phyloP scores from a whole-genome alignment of 2,888 invertebrate species.

The Pecten maximus region DNA sequence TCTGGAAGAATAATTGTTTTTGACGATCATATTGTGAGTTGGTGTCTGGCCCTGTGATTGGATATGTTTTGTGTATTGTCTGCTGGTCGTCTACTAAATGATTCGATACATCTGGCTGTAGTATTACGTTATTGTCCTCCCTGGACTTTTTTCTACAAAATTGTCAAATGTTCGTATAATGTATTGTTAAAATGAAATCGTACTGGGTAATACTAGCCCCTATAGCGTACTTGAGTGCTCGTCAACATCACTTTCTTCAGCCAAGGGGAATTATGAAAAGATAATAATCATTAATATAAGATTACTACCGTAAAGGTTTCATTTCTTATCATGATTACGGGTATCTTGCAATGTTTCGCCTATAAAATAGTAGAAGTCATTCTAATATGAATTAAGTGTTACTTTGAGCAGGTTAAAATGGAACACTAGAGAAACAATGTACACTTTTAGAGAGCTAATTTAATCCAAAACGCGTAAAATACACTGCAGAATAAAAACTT shows the following conservation, averaged over 20 bases:
- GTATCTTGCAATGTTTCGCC: background rate
- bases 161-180: background rate
- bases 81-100: slow-evolving; percentile 33
- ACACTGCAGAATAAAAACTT: too few relatives aligned
- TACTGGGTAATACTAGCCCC: background rate
- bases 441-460: too few relatives aligned
- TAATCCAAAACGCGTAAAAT: too few relatives aligned
- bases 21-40: slow-evolving; percentile 72
- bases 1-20: slow-evolving; percentile 82
- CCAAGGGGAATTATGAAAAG: background rate
- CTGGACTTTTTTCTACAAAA: background rate
- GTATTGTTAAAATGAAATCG: background rate
- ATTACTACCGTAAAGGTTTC: background rate
- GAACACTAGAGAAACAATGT: too few relatives aligned
- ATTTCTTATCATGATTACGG: background rate
- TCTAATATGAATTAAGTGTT: background rate
- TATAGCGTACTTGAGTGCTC: background rate
- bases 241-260: background rate
- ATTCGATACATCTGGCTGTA: background rate
- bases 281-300: background rate
- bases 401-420: background rate
- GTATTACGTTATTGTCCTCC: background rate
- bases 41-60: slow-evolving; percentile 21
- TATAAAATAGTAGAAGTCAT: background rate
- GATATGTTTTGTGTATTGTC: background rate